These are phyloP conservation scores for Neomonachus schauinslandi DNA, from an alignment of 2,113 vertebrate species.

Conservation along the genomic window DNA sequence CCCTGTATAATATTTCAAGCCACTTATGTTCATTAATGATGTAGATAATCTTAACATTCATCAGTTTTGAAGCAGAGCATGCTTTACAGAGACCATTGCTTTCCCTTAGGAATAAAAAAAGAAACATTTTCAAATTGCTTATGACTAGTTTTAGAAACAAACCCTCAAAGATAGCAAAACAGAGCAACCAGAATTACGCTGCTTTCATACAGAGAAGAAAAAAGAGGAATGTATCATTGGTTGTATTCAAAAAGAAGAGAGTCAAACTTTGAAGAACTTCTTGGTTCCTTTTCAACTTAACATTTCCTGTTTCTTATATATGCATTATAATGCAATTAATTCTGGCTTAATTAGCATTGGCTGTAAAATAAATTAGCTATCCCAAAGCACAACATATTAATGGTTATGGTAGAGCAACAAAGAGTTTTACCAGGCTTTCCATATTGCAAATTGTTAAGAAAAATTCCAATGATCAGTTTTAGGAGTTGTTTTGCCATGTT, in stretches of 20 bases:
- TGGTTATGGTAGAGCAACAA: not conserved
- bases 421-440: not conserved
- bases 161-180: not conserved
- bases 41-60: not conserved
- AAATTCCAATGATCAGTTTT: not conserved
- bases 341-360: slow-evolving; percentile 70
- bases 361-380: slow-evolving; percentile 69
- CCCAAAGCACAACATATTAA: slow-evolving; percentile 23
- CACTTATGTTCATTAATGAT: not conserved
- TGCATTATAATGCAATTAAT: slow-evolving; percentile 53
- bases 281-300: not conserved
- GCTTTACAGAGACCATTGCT: not conserved
- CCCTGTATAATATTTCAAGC: not conserved
- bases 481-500: slow-evolving; percentile 27
- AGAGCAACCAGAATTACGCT: not conserved
- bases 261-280: slow-evolving; percentile 40
- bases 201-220: not conserved
- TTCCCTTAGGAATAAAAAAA: slow-evolving; percentile 16
- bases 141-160: slow-evolving; percentile 31
- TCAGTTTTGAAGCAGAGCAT: not conserved
- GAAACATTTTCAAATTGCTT: not conserved
- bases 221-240: not conserved
- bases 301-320: slow-evolving; percentile 50
- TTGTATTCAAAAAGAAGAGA: slow-evolving; percentile 42
- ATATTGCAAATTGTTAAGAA: not conserved